Percentiles rank a stretch among this genome's conserved stretches.
Conservation (phyloP, 2,797 vertebrate genomes). For the Chlorospingus flavigularis region DNA sequence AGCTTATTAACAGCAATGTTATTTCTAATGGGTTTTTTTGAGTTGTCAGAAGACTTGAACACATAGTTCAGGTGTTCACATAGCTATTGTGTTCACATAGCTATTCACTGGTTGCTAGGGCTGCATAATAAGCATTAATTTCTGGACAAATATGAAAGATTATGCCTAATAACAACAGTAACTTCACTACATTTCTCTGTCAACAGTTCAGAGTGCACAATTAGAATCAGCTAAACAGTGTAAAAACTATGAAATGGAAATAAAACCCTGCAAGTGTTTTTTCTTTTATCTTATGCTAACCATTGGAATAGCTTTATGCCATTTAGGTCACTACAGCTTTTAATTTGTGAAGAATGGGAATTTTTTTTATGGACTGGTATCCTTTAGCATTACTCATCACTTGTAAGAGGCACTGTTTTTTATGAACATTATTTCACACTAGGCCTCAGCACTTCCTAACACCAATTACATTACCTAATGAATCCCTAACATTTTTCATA, state of each 20-base stretch:
- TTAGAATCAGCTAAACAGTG: neutral
- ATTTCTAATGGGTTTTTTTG: neutral
- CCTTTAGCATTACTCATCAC: neutral
- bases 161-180: neutral
- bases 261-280: neutral
- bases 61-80: neutral
- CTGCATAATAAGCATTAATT: neutral
- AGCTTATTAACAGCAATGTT: neutral
- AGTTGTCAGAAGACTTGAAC: neutral
- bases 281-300: neutral
- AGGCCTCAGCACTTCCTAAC: neutral
- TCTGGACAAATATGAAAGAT: neutral
- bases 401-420: neutral
- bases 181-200: neutral
- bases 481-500: neutral
- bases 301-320: neutral
- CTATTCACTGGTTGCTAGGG: neutral
- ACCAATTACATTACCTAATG: neutral
- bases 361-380: neutral
- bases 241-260: neutral
- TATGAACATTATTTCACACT: neutral
- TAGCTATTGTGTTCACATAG: neutral
- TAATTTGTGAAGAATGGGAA: neutral
- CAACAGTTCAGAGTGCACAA: neutral
- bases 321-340: neutral